Conservation (phyloP, 2,113 vertebrate genomes). For the Climacteris rufus region DNA sequence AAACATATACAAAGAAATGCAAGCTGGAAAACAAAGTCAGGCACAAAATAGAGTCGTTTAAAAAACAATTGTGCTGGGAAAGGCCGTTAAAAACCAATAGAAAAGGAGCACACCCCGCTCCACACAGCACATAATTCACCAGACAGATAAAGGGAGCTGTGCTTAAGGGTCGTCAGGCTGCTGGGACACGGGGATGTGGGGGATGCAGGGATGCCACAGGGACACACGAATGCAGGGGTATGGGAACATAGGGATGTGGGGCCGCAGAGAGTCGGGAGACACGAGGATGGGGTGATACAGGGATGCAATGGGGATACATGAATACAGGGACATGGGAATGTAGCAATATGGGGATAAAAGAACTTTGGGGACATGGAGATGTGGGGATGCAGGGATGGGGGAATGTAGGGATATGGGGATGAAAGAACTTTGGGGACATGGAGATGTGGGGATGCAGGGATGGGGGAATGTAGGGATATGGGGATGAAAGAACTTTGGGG, state of each 20-base stretch:
- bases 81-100: constrained; percentile 49
- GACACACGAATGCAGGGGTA: background rate
- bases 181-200: background rate
- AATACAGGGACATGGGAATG: background rate
- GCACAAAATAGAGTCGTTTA: constrained; percentile 60
- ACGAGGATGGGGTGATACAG: background rate
- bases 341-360: background rate
- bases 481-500: background rate
- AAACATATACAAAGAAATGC: constrained; percentile 67
- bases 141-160: constrained; percentile 1
- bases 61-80: constrained; percentile 59
- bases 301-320: background rate
- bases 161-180: background rate
- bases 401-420: too few relatives aligned
- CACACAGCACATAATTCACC: constrained; percentile 7
- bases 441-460: background rate
- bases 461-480: background rate
- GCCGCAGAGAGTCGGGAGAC: background rate
- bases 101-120: background rate
- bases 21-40: constrained; percentile 49
- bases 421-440: too few relatives aligned
- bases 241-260: background rate
- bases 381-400: background rate
- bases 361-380: background rate
- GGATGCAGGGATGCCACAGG: background rate